Evolutionary conservation across 2,888 invertebrate genomes (phyloP), one percentile per base, ranked within the genome.

Genomic region (Mesorhabditis belari): DNA sequence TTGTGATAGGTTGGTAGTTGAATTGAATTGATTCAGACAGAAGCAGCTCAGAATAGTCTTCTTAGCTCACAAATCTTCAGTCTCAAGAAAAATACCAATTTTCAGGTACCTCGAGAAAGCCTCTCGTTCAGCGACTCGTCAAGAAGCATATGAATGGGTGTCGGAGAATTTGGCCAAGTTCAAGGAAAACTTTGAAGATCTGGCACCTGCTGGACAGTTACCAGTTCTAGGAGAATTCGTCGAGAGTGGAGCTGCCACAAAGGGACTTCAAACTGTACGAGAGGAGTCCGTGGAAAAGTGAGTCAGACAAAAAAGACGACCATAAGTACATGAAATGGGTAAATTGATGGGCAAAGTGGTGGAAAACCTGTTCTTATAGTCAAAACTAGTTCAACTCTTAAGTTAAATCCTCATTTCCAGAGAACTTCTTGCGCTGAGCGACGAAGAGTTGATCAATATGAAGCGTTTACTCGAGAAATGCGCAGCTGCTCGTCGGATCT

Each of bases 1-100:
- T 50, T 68, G 70, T 3, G 69, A 73, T 53, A 64, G 53, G 71
- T 73, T 35, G 67, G 70, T 62, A 17, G 19, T 53, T 28, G 55
- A 25, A 5, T 54, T 24, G 19, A 6, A 5, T 21, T 26, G 35
- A 6, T 21, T 9, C 49, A n/a, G n/a, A n/a, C 53, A 25, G 27
- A 27, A 26, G 26, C 28, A 53, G 26, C 53, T 9, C 27, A 27
- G 3, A 5, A 51, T 52, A 5, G 2, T 12, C 24, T 24, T 6
- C 6, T 5, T 24, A 12, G 44, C 9, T 9, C 9, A 17, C 44
- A 17, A 44, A 9, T 12, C 9, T 17, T 44, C 9, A 17, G 9
- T 44, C 9, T 44, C 17, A 44, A n/a, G n/a, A n/a, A n/a, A n/a
- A n/a, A n/a, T n/a, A n/a, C n/a, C n/a, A n/a, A n/a, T n/a, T n/a